Conservation (phyloP, 2,797 vertebrate genomes). For the Prunella strophiata region DNA sequence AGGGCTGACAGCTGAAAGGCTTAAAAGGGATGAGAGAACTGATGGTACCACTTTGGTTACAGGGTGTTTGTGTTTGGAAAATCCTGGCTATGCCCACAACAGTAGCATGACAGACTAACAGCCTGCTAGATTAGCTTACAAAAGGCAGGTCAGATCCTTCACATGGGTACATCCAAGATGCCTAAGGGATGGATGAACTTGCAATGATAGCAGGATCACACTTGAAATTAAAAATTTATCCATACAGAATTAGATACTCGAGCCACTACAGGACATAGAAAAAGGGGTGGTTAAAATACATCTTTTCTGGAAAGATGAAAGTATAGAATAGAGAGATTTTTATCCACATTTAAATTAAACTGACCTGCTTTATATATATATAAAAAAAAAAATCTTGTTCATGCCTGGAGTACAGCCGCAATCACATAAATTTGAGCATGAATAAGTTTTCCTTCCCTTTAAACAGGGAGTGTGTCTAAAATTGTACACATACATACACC, state of each 20-base stretch:
- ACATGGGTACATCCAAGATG: neutral
- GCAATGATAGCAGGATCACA: neutral
- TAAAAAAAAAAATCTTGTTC: neutral
- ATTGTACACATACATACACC: fast-evolving
- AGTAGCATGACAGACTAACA: neutral
- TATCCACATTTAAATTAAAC: neutral
- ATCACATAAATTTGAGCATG: neutral
- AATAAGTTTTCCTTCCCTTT: neutral
- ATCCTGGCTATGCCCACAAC: neutral
- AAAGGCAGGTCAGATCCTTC: neutral
- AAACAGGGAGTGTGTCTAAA: neutral
- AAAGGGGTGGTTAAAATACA: neutral
- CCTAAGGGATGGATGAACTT: neutral
- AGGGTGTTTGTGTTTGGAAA: neutral
- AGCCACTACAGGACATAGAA: neutral
- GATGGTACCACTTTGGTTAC: neutral
- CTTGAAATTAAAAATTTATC: neutral
- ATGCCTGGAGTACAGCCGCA: neutral
- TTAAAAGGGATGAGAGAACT: neutral
- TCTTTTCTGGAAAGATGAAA: neutral
- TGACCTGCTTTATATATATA: neutral
- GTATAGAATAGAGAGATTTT: neutral
- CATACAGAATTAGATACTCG: fast-evolving
- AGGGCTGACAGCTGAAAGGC: neutral
- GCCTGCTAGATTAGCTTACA: neutral